Conservation (phyloP, 1,140 invertebrate species). For the Phenacoccus solenopsis region DNA sequence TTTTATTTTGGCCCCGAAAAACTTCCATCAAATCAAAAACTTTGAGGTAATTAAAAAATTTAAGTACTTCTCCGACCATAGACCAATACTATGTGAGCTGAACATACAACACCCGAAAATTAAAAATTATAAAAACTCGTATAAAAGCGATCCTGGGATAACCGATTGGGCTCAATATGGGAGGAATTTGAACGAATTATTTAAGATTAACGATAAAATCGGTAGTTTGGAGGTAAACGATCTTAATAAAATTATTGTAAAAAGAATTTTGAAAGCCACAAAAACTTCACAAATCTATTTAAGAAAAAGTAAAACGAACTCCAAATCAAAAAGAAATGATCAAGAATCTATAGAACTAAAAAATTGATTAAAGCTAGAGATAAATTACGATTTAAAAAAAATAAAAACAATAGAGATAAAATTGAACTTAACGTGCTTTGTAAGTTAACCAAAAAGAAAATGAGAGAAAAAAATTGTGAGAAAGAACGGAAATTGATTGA, state of each 20-base stretch:
- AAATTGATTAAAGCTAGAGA: no score
- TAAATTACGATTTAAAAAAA: no score
- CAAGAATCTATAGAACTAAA: no score
- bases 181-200: no score
- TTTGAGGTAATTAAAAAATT: neutral
- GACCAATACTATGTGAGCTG: neutral
- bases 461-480: neutral
- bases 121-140: neutral
- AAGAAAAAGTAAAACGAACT: no score
- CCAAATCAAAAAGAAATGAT: neutral
- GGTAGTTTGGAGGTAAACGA: no score
- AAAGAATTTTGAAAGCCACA: no score
- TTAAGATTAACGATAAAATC: no score
- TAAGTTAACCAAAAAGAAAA: neutral
- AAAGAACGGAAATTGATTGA: neutral
- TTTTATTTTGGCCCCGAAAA: constrained; percentile 1
- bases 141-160: no score
- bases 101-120: neutral
- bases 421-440: neutral
- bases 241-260: no score
- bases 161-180: no score
- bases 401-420: neutral
- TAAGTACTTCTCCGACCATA: neutral
- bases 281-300: no score
- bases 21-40: neutral